Evolutionary conservation across 2,888 invertebrate genomes (phyloP), one percentile per base, ranked within the genome.

Genomic region (Gnatocerus cornutus): DNA sequence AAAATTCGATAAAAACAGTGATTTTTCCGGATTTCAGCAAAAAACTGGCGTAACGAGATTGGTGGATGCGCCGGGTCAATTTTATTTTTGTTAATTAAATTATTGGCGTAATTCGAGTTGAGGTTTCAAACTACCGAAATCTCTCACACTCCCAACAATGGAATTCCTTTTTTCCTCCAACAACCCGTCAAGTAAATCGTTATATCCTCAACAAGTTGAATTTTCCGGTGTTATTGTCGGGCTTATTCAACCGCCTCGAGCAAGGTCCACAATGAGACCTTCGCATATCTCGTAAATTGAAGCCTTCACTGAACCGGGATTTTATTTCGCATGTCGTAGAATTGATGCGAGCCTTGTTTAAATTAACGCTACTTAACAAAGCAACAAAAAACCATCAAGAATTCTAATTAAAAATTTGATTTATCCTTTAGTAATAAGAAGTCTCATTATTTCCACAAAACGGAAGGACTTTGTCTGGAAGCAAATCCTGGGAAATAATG

Each of bases 301-400:
- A 46, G 46, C 46, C 39, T 41, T 39, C 56, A 14, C 10, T n/a
- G 21, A 3, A 14, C 3, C 16, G 46, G 30, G 58, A 39, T 46
- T 59, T 59, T 46, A 29, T 14, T 29, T n/a, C 30, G 3, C 13
- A 16, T 14, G 7, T 29, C 8, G 58, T n/a, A 1, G 14, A 16
- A 9, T 27, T 0, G 50, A 63, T 52, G 63, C 63, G 39, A 52
- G 63, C 21, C 63, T 33, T 62, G 62, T 62, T 62, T 37, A 46
- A 30, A 30, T 61, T 29, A 62, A 48, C 21, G n/a, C 21, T 4
- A 21, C 21, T 21, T 21, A 21, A 21, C 21, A 21, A 21, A 21
- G 21, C 21, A 21, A 21, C 21, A 21, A 21, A 21, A 4, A 21
- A 21, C 21, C 21, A 21, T 1, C 1, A 1, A 4, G 4, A 4